Evolutionary conservation across 2,113 vertebrate genomes (phyloP).

Genomic region (Prinia subflava): DNA sequence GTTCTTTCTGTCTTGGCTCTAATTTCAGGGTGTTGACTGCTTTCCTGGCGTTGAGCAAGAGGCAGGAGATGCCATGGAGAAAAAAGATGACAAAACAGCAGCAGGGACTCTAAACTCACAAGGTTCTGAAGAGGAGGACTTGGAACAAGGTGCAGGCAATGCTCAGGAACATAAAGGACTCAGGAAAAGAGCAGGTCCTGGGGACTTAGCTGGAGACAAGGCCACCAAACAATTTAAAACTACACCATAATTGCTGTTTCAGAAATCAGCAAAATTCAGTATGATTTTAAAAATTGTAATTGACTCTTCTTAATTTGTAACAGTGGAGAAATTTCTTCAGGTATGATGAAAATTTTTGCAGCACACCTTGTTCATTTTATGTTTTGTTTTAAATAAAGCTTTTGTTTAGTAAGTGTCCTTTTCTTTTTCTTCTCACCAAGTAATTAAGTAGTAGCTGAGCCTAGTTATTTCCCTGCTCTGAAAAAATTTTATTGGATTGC

Average conservation of each 20-base stretch:
- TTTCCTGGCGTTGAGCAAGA: background rate
- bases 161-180: background rate
- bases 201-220: background rate
- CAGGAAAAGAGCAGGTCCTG: background rate
- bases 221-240: background rate
- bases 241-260: background rate
- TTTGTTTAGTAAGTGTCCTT: background rate
- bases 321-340: background rate
- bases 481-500: background rate
- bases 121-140: background rate
- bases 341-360: background rate
- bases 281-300: background rate
- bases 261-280: background rate
- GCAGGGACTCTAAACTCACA: background rate
- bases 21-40: slow-evolving; percentile 49
- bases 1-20: background rate
- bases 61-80: background rate
- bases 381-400: background rate
- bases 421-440: background rate
- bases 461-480: background rate
- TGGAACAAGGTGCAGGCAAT: background rate
- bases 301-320: background rate
- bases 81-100: background rate
- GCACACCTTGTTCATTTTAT: background rate
- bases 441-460: background rate